These are phyloP conservation scores for Drosophila kuntzei DNA, from an alignment of 2,888 invertebrate genomes.

Conservation along the genomic window DNA sequence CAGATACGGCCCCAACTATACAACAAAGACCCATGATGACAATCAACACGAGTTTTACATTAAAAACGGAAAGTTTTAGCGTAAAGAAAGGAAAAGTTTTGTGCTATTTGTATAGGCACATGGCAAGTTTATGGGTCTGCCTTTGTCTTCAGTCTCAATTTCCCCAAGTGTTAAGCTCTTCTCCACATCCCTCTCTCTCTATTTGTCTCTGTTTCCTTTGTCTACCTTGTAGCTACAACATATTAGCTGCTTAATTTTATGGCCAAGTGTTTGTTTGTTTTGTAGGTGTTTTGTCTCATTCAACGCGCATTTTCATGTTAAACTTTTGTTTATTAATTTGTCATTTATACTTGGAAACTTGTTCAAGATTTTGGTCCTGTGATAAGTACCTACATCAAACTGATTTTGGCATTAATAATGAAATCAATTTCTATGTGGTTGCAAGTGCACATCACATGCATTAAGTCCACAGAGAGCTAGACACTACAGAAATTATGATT, in stretches of 20 bases:
- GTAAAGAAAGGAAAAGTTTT: conserved; percentile 57
- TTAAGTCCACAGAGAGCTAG: neutral
- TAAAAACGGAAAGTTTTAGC: conserved; percentile 67
- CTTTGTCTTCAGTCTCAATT: conserved; percentile 41
- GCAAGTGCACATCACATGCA: conserved; percentile 4
- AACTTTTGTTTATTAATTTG: conserved; percentile 78
- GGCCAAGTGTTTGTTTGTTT: conserved; percentile 22
- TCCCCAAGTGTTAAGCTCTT: conserved; percentile 32
- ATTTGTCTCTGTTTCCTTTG: conserved; percentile 4
- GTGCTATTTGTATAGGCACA: conserved; percentile 70
- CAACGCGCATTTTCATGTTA: conserved; percentile 45
- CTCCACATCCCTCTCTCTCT: neutral
- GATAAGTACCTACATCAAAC: conserved; percentile 19
- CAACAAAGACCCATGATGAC: conserved; percentile 44
- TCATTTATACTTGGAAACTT: conserved; percentile 44
- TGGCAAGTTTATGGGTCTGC: conserved; percentile 47
- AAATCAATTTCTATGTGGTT: conserved; percentile 24
- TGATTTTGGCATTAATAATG: conserved; percentile 31
- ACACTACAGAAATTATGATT: conserved; percentile 20
- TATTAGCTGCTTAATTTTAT: conserved; percentile 74
- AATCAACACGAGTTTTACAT: conserved; percentile 75
- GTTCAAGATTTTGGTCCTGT: conserved; percentile 41
- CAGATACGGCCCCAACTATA: conserved; percentile 41
- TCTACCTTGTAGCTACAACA: conserved; percentile 69
- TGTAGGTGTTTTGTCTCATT: conserved; percentile 33